Percentiles rank a stretch among this genome's conserved stretches.
These are phyloP conservation scores for Aphrocallistes beatrix DNA, from an alignment of 37 sponge, comb jelly and placozoan species.

Conservation along the genomic window DNA sequence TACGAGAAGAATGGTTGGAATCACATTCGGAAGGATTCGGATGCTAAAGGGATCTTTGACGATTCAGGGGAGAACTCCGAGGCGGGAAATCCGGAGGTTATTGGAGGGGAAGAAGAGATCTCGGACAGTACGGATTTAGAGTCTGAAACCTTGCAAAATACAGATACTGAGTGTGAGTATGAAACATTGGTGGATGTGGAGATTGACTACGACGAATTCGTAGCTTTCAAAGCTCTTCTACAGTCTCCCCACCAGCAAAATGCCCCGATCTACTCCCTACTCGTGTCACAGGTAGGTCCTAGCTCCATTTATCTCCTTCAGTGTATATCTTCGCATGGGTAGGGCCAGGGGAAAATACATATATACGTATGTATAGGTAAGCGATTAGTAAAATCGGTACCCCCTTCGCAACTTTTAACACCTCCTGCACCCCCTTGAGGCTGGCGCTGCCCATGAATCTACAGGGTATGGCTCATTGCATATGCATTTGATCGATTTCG, in stretches of 20 bases:
- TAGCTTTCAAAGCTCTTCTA: slow-evolving; percentile 37
- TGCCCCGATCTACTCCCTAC: slow-evolving; percentile 34
- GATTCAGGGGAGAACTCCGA: neutral
- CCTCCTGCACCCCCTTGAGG: too few relatives aligned
- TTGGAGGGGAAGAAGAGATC: neutral
- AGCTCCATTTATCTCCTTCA: too few relatives aligned
- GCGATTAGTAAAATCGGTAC: too few relatives aligned
- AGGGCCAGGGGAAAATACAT: too few relatives aligned
- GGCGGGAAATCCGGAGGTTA: neutral
- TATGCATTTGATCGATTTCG: too few relatives aligned
- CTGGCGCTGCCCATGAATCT: too few relatives aligned
- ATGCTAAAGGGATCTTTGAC: too few relatives aligned
- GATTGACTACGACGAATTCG: slow-evolving; percentile 56
- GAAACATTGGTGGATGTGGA: slow-evolving; percentile 72
- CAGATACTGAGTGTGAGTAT: slow-evolving; percentile 53
- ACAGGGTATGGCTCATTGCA: too few relatives aligned
- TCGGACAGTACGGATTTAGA: neutral
- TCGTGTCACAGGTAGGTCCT: slow-evolving; percentile 26
- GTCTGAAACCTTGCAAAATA: neutral
- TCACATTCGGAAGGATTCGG: neutral
- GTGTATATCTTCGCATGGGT: too few relatives aligned
- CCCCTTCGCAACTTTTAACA: too few relatives aligned
- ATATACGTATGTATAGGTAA: too few relatives aligned
- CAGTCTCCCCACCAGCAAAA: slow-evolving; percentile 17
- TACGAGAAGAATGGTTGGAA: neutral